phyloP scores from a whole-genome alignment of 2,113 vertebrate genomes.

The Heloderma charlesbogerti region DNA sequence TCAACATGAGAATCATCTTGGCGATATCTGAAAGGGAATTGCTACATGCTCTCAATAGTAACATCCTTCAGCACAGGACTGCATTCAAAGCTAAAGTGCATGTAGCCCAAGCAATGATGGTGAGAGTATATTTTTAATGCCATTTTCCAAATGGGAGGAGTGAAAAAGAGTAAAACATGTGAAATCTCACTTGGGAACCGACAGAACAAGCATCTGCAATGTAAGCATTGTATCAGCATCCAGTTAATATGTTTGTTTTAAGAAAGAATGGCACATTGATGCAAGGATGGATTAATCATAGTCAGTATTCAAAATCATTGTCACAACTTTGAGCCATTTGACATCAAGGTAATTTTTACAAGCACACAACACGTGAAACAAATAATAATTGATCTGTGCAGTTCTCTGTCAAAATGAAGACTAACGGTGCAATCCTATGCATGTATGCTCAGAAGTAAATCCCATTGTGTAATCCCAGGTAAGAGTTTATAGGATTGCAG shows the following conservation, averaged over 20 bases:
- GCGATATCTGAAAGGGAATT: background rate
- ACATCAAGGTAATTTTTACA: background rate
- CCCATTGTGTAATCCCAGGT: background rate
- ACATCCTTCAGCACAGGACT: background rate
- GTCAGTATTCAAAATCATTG: background rate
- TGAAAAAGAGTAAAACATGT: background rate
- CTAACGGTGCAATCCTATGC: background rate
- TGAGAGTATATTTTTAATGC: slow-evolving; percentile 9
- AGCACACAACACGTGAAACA: no score
- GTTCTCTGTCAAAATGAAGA: background rate
- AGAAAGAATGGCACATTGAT: background rate
- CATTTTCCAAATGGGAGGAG: background rate
- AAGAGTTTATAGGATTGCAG: background rate
- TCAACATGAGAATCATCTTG: background rate
- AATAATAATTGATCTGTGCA: background rate
- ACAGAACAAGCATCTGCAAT: background rate
- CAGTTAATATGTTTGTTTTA: background rate
- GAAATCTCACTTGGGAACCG: background rate
- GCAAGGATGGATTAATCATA: background rate
- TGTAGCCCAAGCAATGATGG: background rate
- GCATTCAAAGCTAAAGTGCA: background rate
- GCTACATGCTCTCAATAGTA: slow-evolving; percentile 11
- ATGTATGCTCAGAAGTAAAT: background rate
- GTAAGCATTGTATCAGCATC: background rate
- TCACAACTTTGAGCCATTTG: background rate